These are phyloP conservation scores for Phymorhynchus buccinoides DNA, from an alignment of 1,140 invertebrate genomes.

Conservation along the genomic window DNA sequence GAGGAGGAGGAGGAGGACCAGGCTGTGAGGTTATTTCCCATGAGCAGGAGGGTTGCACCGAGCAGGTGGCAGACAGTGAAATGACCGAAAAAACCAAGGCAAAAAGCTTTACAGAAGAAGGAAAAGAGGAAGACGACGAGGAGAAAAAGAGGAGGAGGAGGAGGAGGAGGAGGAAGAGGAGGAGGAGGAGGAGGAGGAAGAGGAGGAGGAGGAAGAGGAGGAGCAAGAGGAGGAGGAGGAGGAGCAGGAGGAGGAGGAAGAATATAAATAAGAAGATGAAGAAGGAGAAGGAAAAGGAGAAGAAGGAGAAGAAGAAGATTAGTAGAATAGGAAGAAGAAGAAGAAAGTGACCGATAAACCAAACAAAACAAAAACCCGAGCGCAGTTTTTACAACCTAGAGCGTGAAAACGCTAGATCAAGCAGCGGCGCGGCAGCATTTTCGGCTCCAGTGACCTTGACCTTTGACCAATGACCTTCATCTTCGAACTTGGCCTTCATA, in stretches of 20 bases:
- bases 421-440: too few species aligned
- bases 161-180: not conserved
- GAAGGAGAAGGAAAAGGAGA: not conserved
- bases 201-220: not conserved
- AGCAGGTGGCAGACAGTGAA: not conserved
- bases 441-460: too few species aligned
- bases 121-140: not conserved
- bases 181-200: not conserved
- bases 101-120: constrained; percentile 3
- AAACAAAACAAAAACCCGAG: too few species aligned
- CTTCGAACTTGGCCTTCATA: too few species aligned
- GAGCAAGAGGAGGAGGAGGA: not conserved
- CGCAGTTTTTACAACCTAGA: too few species aligned
- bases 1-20: not conserved
- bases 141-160: not conserved
- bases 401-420: too few species aligned
- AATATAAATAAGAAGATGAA: not conserved
- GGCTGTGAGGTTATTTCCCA: too few species aligned
- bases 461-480: too few species aligned
- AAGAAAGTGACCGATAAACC: not conserved
- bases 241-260: not conserved
- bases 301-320: not conserved
- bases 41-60: too few species aligned
- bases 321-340: not conserved
- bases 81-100: not conserved